Percentiles rank a stretch among this genome's conserved stretches.
These are phyloP conservation scores for Cephus runcator DNA, from an alignment of 2,888 invertebrate genomes.

Conservation along the genomic window DNA sequence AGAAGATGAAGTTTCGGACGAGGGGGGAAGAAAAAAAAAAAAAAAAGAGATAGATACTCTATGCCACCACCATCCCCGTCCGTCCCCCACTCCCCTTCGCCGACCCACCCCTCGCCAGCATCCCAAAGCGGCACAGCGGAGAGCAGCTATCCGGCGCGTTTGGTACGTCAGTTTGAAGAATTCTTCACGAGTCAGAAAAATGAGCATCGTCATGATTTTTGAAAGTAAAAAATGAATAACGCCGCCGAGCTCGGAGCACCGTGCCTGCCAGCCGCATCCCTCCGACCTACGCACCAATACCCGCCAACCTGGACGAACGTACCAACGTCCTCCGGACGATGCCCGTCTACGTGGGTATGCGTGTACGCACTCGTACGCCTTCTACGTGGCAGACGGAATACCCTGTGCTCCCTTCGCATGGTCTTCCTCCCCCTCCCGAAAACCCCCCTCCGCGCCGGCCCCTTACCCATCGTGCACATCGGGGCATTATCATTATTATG, in stretches of 20 bases:
- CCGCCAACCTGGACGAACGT: not conserved
- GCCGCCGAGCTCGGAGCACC: slow-evolving; percentile 18
- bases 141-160: slow-evolving; percentile 29
- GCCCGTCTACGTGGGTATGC: not conserved
- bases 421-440: not conserved
- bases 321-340: not conserved
- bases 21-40: slow-evolving; percentile 20
- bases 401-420: not conserved
- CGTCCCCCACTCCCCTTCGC: slow-evolving; percentile 27
- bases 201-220: slow-evolving; percentile 66
- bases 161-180: slow-evolving; percentile 64
- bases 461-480: slow-evolving; percentile 18
- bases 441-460: not conserved
- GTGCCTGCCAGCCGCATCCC: slow-evolving; percentile 7
- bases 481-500: slow-evolving; percentile 56
- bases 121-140: too few species aligned
- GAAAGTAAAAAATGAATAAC: slow-evolving; percentile 65
- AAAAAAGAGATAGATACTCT: slow-evolving; percentile 6
- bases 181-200: slow-evolving; percentile 66
- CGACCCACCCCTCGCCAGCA: slow-evolving; percentile 12
- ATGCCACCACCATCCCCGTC: slow-evolving; percentile 5
- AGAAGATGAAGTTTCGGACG: slow-evolving; percentile 41
- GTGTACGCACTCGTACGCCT: not conserved
- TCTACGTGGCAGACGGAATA: not conserved
- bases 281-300: not conserved